These are phyloP conservation scores for Henricia sp. DNA, from an alignment of 53 echinoderm and acorn worm genomes.

Conservation along the genomic window DNA sequence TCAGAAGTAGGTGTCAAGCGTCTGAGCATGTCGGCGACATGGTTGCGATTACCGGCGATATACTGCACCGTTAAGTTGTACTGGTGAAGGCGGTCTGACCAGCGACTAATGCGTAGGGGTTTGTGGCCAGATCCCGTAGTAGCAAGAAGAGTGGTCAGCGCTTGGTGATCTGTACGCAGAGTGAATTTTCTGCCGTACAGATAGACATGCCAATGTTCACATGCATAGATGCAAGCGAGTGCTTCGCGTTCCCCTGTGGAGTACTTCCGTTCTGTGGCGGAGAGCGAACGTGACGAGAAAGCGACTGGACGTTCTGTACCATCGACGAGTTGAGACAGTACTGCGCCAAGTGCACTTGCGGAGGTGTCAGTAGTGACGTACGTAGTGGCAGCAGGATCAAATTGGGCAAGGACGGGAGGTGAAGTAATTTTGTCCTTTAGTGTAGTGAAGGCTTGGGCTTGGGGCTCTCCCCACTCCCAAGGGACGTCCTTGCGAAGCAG, in stretches of 20 bases:
- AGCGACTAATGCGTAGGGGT: constrained; percentile 60
- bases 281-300: constrained; percentile 44
- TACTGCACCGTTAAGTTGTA: constrained; percentile 67
- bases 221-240: constrained; percentile 51
- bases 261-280: constrained; percentile 61
- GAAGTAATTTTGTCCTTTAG: constrained; percentile 61
- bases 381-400: constrained; percentile 37
- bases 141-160: constrained; percentile 58
- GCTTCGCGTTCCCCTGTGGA: constrained; percentile 66
- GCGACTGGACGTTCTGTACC: constrained; percentile 58
- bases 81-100: constrained; percentile 58
- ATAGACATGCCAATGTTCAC: constrained; percentile 71
- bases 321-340: constrained; percentile 50
- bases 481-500: constrained; percentile 47
- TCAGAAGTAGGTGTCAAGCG: constrained; percentile 15
- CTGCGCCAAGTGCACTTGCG: constrained; percentile 52
- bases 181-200: constrained; percentile 62
- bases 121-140: constrained; percentile 59
- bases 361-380: constrained; percentile 60
- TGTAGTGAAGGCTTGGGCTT: not conserved
- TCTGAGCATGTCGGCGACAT: constrained; percentile 64
- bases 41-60: constrained; percentile 57
- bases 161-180: constrained; percentile 67
- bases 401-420: constrained; percentile 53
- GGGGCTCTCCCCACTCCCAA: constrained; percentile 38